These are phyloP conservation scores for Pseudomugil gertrudae DNA, from an alignment of 2,797 vertebrate genomes.

Conservation along the genomic window DNA sequence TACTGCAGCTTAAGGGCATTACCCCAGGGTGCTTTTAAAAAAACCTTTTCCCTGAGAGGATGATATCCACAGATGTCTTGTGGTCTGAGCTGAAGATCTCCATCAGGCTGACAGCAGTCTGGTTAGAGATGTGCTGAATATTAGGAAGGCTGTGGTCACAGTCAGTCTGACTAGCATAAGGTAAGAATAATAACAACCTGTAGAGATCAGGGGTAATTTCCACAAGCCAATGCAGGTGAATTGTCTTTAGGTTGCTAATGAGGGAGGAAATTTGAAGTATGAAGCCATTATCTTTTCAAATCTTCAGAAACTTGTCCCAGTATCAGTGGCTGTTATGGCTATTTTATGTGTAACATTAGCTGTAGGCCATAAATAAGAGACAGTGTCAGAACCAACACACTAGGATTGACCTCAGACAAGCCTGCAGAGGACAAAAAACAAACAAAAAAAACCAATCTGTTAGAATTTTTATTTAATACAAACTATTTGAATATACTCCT, in stretches of 20 bases:
- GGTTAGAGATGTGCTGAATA: slow-evolving; percentile 31
- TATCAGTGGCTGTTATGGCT: background rate
- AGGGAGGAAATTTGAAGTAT: background rate
- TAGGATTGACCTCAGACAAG: slow-evolving; percentile 24
- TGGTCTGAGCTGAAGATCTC: slow-evolving; percentile 48
- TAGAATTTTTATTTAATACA: slow-evolving; percentile 7
- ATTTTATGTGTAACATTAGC: background rate
- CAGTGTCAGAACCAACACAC: slow-evolving; percentile 30
- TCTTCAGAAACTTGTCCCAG: background rate
- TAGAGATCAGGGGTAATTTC: slow-evolving; percentile 7
- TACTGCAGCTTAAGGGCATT: slow-evolving; percentile 22
- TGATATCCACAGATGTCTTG: slow-evolving; percentile 32
- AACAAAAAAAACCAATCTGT: slow-evolving; percentile 16
- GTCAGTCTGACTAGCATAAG: slow-evolving; percentile 32
- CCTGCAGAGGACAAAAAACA: slow-evolving; percentile 35
- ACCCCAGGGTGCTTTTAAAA: slow-evolving; percentile 30
- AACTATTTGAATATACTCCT: slow-evolving; percentile 14
- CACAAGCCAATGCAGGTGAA: slow-evolving; percentile 10
- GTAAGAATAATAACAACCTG: slow-evolving; percentile 26
- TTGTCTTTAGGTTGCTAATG: background rate
- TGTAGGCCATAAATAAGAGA: background rate
- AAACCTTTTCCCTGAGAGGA: background rate
- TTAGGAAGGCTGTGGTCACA: slow-evolving; percentile 47
- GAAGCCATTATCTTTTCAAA: background rate
- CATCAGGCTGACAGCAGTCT: slow-evolving; percentile 40